A percentile compares a stretch with the other conserved stretches of the same genome.
phyloP scores from a whole-genome alignment of 1,140 invertebrate species.

The Triops cancriformis region DNA sequence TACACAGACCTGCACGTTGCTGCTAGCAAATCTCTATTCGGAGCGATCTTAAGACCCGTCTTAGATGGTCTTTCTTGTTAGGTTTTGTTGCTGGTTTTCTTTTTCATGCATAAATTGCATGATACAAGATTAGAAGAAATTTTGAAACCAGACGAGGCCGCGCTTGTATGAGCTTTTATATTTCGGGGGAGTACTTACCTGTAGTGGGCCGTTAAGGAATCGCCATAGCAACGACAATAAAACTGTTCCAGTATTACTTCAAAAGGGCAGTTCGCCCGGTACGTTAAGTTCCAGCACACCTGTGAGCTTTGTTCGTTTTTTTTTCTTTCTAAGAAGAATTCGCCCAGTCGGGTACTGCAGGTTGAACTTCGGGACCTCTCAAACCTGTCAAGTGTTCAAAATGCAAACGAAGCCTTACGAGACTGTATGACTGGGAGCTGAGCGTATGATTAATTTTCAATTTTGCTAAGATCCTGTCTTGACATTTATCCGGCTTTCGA shows the following conservation, averaged over 20 bases:
- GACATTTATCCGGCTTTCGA: background rate
- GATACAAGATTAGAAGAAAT: background rate
- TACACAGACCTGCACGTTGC: too few relatives aligned
- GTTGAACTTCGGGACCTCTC: background rate
- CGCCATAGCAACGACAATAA: background rate
- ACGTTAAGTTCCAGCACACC: background rate
- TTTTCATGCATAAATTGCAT: too few relatives aligned
- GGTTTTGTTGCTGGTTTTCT: too few relatives aligned
- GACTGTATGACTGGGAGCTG: background rate
- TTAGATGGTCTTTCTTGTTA: too few relatives aligned
- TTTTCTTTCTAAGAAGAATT: background rate
- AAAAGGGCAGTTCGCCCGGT: background rate
- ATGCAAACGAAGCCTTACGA: background rate
- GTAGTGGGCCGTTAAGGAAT: background rate
- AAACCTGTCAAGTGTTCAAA: constrained; percentile 4
- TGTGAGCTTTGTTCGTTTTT: background rate
- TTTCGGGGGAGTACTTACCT: background rate
- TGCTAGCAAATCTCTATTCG: too few relatives aligned
- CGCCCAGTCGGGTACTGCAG: background rate
- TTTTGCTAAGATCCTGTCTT: background rate
- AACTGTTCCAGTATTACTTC: background rate
- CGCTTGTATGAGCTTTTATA: background rate
- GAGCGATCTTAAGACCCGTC: too few relatives aligned
- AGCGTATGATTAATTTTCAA: background rate
- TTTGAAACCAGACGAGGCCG: background rate